Base-by-base conservation (phyloP, 1,140 invertebrate species). In the Pseudoatta argentina region DNA sequence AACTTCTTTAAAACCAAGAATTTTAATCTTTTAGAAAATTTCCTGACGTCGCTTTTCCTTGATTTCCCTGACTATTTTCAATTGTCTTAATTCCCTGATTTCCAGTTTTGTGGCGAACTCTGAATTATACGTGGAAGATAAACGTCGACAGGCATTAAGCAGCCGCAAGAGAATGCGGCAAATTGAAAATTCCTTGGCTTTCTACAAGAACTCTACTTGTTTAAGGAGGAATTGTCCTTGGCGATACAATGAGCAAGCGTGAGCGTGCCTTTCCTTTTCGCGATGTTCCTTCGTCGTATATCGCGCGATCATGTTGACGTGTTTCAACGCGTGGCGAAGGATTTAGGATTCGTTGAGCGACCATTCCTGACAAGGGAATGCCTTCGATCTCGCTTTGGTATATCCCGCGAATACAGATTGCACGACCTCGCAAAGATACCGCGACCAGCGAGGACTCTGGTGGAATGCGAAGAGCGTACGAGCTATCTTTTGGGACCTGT, bases 301-400 rank as follows among this genome's bases (percentile, higher is more conserved):
- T 24, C 66, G 34, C 39, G 53, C 34, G 30, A 30, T 24, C 55
- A 64, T 48, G 59, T 66, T 78, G 59, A 48, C 39, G 76, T 66
- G 27, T 24, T 34, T 10, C 16, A 18, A 30, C 18, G 61, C 39
- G 24, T 14, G 39, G 48, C 18, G 34, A 18, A 59, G 18, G 4
- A 83, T 30, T 51, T 55, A 18, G 55, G 39, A 73, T 48, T 73
- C 30, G 57, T 64, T 21, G 64, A 57, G 48, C 48, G 66, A 72
- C 27, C 21, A 39, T 82, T 73, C 24, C 34, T 44, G 53, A 53
- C 51, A n/a, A 48, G 79, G 39, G 67, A 82, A 82, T 59, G 44
- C 21, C 39, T 3, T 14, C 21, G 34, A 81, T 57, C 48, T 67
- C 66, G 53, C 51, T 48, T 0, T 6, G 24, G 34, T 30, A 48